Evolutionary conservation across 2,797 vertebrate genomes (phyloP).

Genomic region (Prionace glauca): DNA sequence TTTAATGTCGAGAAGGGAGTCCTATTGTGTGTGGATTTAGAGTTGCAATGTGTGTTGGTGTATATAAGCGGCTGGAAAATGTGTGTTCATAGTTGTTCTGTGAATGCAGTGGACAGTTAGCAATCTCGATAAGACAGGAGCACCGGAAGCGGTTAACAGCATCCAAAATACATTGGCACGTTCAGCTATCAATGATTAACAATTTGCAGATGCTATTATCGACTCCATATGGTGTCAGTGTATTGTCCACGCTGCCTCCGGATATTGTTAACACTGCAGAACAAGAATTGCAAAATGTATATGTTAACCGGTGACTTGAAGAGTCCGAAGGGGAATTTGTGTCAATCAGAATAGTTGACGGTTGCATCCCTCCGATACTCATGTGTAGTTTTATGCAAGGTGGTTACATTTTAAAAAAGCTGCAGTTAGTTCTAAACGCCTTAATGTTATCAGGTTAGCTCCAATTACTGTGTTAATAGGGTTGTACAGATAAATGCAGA

Average conservation of each 20-base stretch:
- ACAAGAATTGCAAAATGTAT: neutral
- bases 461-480: neutral
- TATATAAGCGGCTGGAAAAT: neutral
- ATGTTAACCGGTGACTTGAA: neutral
- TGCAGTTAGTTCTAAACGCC: neutral
- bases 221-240: neutral
- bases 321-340: neutral
- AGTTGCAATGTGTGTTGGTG: neutral
- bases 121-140: neutral
- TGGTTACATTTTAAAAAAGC: neutral
- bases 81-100: neutral
- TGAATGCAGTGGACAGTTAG: neutral
- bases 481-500: constrained; percentile 20
- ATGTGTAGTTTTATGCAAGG: neutral
- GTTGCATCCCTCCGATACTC: neutral
- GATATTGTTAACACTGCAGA: neutral
- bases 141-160: neutral
- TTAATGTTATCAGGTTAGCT: neutral
- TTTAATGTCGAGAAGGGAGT: neutral
- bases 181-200: neutral
- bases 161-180: neutral
- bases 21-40: neutral
- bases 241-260: neutral
- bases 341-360: neutral
- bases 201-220: neutral